Conservation (phyloP, 1,140 invertebrate species). For the Neodiprion virginianus region DNA sequence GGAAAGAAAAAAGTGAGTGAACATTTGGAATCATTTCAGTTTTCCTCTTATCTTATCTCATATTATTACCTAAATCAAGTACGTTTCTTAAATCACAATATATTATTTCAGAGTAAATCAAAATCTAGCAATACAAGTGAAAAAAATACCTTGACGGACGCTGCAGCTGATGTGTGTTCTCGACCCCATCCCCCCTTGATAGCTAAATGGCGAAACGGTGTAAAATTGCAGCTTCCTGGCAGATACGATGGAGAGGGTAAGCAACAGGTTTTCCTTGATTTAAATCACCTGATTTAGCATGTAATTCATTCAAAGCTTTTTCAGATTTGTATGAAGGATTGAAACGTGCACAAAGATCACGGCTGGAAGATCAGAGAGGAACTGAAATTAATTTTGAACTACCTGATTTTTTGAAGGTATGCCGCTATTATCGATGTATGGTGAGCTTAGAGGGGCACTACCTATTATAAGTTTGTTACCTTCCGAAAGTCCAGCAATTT, state of each 20-base stretch:
- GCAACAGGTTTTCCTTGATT: background rate
- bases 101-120: constrained; percentile 44
- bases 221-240: constrained; percentile 70
- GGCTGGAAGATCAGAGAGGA: constrained; percentile 83
- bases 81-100: background rate
- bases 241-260: constrained; percentile 74
- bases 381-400: constrained; percentile 83
- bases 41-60: background rate
- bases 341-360: constrained; percentile 75
- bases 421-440: constrained; percentile 11
- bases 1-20: constrained; percentile 53
- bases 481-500: constrained; percentile 23
- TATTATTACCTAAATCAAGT: background rate
- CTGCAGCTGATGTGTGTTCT: constrained; percentile 46
- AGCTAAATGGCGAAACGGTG: constrained; percentile 73
- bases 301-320: constrained; percentile 27
- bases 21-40: background rate
- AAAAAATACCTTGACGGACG: constrained; percentile 49
- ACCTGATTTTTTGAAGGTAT: constrained; percentile 78
- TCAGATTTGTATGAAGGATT: constrained; percentile 77
- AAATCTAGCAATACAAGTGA: constrained; percentile 52
- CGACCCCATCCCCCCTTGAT: constrained; percentile 66
- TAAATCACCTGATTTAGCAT: background rate
- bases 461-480: constrained; percentile 25
- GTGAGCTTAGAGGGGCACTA: background rate